These are phyloP conservation scores for Rhabdophis nuchalis DNA, from an alignment of 2,797 vertebrate genomes.

Conservation along the genomic window DNA sequence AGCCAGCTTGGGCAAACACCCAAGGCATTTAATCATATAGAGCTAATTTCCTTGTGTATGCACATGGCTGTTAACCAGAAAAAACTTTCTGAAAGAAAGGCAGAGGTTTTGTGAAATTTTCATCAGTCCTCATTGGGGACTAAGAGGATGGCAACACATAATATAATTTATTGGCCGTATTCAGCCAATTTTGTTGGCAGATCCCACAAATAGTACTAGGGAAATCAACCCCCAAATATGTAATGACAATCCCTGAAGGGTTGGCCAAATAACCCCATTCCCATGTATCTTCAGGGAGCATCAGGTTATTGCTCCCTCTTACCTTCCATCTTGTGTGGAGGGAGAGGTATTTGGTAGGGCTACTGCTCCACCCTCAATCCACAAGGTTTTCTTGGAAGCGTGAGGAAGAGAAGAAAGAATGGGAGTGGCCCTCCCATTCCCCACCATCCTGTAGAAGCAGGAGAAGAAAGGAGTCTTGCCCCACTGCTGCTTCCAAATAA, in stretches of 20 bases:
- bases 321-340: slow-evolving; percentile 47
- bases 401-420: slow-evolving; percentile 54
- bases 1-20: not conserved
- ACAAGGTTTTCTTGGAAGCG: slow-evolving; percentile 53
- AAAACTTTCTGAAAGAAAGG: not conserved
- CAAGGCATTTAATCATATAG: not conserved
- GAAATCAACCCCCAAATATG: slow-evolving; percentile 38
- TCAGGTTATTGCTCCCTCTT: slow-evolving; percentile 50
- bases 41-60: not conserved
- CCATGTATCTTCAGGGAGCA: slow-evolving; percentile 56
- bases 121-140: not conserved
- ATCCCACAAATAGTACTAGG: not conserved
- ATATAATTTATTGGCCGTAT: not conserved
- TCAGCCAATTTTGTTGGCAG: slow-evolving; percentile 12
- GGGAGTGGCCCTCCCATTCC: slow-evolving; percentile 52
- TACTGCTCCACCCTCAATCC: slow-evolving; percentile 56
- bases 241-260: slow-evolving; percentile 39
- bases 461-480: slow-evolving; percentile 59
- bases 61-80: not conserved
- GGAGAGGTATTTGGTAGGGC: slow-evolving; percentile 51
- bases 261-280: slow-evolving; percentile 53
- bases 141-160: not conserved
- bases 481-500: slow-evolving; percentile 38
- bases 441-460: slow-evolving; percentile 55
- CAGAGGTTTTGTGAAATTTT: not conserved